These are phyloP conservation scores for Benthosema pterotum DNA, from an alignment of 2,797 vertebrate genomes.

Conservation along the genomic window DNA sequence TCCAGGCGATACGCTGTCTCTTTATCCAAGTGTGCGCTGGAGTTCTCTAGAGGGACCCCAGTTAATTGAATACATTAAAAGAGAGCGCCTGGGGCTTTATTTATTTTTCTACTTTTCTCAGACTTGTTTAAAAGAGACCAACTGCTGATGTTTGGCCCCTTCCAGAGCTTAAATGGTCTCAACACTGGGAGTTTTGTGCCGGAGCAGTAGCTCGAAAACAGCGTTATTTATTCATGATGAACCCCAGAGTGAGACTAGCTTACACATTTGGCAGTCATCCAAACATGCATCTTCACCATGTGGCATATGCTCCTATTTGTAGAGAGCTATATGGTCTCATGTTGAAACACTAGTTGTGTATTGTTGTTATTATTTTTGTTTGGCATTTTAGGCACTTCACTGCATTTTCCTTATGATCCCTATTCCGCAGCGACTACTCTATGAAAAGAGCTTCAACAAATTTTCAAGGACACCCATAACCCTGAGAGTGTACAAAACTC, in stretches of 20 bases:
- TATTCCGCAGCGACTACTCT: too few relatives aligned
- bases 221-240: slow-evolving; percentile 80
- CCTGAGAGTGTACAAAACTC: too few relatives aligned
- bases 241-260: slow-evolving; percentile 74
- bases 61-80: slow-evolving; percentile 90
- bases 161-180: slow-evolving; percentile 78
- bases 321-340: slow-evolving; percentile 44
- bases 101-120: slow-evolving; percentile 85
- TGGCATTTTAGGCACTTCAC: background rate
- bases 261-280: slow-evolving; percentile 70
- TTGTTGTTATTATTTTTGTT: background rate
- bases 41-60: slow-evolving; percentile 82
- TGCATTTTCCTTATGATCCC: too few relatives aligned
- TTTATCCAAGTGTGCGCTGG: slow-evolving; percentile 78
- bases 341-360: background rate
- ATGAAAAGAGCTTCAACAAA: too few relatives aligned
- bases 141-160: slow-evolving; percentile 80
- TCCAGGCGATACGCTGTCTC: slow-evolving; percentile 80
- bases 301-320: slow-evolving; percentile 54
- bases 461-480: too few relatives aligned
- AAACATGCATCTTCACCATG: slow-evolving; percentile 61
- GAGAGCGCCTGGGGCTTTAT: slow-evolving; percentile 82
- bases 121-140: slow-evolving; percentile 86
- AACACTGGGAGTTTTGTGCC: slow-evolving; percentile 72
- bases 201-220: slow-evolving; percentile 69